Percentiles rank a stretch among this genome's conserved stretches.
These are phyloP conservation scores for Thripadectes ignobilis DNA, from an alignment of 2,797 vertebrate genomes.

Conservation along the genomic window DNA sequence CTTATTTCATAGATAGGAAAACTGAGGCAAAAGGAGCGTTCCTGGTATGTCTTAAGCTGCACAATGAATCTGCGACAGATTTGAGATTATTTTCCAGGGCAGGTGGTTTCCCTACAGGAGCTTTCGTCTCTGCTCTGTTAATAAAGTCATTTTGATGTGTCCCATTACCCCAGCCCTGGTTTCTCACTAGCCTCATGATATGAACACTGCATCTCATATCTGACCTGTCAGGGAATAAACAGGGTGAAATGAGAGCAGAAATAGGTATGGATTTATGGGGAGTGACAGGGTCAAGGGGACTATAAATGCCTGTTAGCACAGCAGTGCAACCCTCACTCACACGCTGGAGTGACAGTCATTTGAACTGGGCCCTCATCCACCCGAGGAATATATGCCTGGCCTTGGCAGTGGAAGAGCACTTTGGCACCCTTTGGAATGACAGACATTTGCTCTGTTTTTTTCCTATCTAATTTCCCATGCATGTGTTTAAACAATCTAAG, in stretches of 20 bases:
- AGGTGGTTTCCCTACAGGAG: background rate
- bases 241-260: slow-evolving; percentile 38
- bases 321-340: background rate
- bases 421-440: background rate
- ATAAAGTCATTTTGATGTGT: slow-evolving; percentile 45
- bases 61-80: background rate
- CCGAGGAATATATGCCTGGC: background rate
- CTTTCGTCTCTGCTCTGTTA: background rate
- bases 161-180: background rate
- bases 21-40: background rate
- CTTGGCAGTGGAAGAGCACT: background rate
- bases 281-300: slow-evolving; percentile 38
- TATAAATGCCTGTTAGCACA: slow-evolving; percentile 31
- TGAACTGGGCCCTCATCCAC: background rate
- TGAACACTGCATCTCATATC: background rate
- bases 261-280: slow-evolving; percentile 43
- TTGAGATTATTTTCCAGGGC: background rate
- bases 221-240: slow-evolving; percentile 24
- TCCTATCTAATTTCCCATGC: background rate
- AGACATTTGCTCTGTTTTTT: background rate
- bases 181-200: slow-evolving; percentile 24
- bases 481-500: background rate
- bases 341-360: rapidly evolving
- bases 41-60: background rate
- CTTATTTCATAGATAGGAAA: background rate